Evolutionary conservation across 2,797 vertebrate genomes (phyloP).

Genomic region (Labroides dimidiatus): DNA sequence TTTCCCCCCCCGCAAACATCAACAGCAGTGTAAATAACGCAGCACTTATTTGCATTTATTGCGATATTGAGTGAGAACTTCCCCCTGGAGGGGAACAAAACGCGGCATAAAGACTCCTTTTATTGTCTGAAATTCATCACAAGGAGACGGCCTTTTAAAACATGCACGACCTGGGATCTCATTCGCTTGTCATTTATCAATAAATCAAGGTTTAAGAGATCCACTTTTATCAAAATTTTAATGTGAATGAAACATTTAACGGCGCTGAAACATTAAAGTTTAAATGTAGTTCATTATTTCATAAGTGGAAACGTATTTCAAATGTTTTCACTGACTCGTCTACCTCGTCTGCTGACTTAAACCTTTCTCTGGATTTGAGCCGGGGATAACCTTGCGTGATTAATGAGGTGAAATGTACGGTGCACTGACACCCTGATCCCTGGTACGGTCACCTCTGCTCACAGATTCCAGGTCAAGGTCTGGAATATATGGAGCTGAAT

Average conservation of each 20-base stretch:
- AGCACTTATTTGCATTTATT: conserved; percentile 30
- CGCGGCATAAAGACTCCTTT: neutral
- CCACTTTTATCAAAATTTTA: conserved; percentile 22
- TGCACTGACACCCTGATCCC: conserved; percentile 38
- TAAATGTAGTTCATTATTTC: conserved; percentile 33
- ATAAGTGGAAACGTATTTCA: conserved; percentile 39
- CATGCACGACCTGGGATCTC: neutral
- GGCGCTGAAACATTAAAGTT: conserved; percentile 7
- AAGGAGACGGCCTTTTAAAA: conserved; percentile 13
- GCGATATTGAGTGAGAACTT: conserved; percentile 2
- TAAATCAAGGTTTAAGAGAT: conserved; percentile 35
- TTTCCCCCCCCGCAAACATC: conserved; percentile 11
- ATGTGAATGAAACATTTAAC: conserved; percentile 35
- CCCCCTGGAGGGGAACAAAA: neutral
- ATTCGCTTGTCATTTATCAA: conserved; percentile 30
- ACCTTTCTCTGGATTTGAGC: conserved; percentile 29
- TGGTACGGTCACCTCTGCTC: conserved; percentile 29
- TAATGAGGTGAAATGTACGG: conserved; percentile 63
- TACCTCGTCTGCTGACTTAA: conserved; percentile 25
- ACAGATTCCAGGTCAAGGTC: conserved; percentile 61
- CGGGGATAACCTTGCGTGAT: conserved; percentile 70
- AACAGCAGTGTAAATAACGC: conserved; percentile 17
- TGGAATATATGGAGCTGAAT: conserved; percentile 29
- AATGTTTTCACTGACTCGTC: conserved; percentile 30
- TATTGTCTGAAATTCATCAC: conserved; percentile 22